phyloP scores from a whole-genome alignment of 2,113 vertebrate genomes.

The Laticauda laticaudata region DNA sequence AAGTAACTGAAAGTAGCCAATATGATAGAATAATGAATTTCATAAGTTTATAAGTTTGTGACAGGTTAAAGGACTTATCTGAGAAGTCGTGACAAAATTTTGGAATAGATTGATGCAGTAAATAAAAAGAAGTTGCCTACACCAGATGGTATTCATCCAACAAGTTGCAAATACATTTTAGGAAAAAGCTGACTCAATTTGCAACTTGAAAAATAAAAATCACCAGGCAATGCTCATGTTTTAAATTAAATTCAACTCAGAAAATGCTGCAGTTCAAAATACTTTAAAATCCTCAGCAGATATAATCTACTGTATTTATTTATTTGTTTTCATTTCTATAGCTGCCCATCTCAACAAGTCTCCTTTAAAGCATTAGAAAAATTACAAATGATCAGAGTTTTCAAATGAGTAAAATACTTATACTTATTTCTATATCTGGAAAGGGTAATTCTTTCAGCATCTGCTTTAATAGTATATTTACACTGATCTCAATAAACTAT shows the following conservation, averaged over 20 bases:
- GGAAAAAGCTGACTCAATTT: conserved; percentile 1
- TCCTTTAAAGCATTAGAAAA: neutral
- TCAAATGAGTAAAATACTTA: neutral
- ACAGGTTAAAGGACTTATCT: conserved; percentile 1
- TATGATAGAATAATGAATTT: neutral
- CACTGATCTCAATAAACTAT: neutral
- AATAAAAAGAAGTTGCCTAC: neutral
- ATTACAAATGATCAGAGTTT: neutral
- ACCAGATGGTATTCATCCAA: conserved; percentile 21
- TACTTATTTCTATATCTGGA: neutral
- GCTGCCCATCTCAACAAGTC: neutral
- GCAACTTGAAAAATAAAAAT: neutral
- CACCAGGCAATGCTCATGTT: neutral
- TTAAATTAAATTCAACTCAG: conserved; percentile 5
- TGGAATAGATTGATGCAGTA: conserved; percentile 1
- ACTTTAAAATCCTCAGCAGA: neutral
- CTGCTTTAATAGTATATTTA: neutral
- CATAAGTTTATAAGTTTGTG: neutral
- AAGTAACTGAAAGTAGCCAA: neutral
- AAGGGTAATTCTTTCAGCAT: neutral
- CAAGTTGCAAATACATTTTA: neutral
- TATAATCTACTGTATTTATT: neutral
- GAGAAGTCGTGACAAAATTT: conserved; percentile 1
- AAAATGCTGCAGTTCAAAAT: neutral
- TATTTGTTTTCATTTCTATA: neutral